These are phyloP conservation scores for Euura lappo DNA, from an alignment of 1,140 invertebrate species.

Conservation along the genomic window DNA sequence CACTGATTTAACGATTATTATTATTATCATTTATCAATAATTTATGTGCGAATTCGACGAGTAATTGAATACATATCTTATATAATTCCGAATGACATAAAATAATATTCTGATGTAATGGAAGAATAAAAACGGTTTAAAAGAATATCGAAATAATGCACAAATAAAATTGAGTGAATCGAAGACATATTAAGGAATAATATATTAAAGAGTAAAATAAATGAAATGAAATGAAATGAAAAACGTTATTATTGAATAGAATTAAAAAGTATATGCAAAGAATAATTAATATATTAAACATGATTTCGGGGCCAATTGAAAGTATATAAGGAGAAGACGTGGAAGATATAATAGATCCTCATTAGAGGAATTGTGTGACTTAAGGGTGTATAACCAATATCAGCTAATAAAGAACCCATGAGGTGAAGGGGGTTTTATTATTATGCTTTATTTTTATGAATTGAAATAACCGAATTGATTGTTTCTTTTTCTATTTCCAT, in stretches of 20 bases:
- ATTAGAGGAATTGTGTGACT: no score
- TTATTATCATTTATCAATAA: not conserved
- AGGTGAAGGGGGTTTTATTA: no score
- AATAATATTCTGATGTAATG: no score
- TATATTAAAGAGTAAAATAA: not conserved
- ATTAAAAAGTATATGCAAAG: not conserved
- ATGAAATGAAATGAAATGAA: not conserved
- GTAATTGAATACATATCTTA: constrained; percentile 11
- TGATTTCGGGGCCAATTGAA: constrained; percentile 6
- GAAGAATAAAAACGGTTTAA: no score
- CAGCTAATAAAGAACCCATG: no score
- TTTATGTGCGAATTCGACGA: not conserved
- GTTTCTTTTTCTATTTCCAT: no score
- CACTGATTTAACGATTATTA: not conserved
- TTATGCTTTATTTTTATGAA: no score
- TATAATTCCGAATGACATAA: not conserved
- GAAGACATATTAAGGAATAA: not conserved
- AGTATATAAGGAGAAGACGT: not conserved
- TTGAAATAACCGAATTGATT: no score
- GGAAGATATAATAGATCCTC: not conserved
- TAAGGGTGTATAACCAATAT: no score
- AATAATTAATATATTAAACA: not conserved
- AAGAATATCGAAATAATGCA: no score
- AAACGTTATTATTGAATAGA: not conserved
- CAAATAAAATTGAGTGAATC: no score